Conservation (phyloP, 2,113 vertebrate genomes). For the Telmatochromis bifrenatus region DNA sequence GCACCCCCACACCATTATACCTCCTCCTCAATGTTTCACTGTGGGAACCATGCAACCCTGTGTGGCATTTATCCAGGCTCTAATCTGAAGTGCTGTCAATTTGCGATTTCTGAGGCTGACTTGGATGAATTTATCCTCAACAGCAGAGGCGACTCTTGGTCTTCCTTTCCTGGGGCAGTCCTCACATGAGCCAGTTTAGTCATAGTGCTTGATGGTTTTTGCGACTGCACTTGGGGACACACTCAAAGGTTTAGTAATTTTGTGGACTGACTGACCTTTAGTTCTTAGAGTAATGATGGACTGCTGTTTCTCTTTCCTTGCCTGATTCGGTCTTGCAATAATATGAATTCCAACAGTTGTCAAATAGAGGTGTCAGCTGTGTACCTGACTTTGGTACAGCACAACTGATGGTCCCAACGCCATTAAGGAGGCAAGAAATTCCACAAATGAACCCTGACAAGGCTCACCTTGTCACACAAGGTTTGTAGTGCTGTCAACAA, state of each 20-base stretch:
- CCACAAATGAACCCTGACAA: background rate
- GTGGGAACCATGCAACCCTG: background rate
- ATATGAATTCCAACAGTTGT: background rate
- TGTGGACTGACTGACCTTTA: background rate
- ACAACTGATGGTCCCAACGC: background rate
- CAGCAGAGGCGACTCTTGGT: background rate
- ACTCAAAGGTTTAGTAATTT: background rate
- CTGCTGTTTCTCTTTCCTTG: background rate
- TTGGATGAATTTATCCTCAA: background rate
- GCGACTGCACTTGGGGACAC: background rate
- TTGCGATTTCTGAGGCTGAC: background rate
- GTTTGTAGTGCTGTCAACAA: background rate
- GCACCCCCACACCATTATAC: background rate
- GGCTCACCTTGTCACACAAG: background rate
- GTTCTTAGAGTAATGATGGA: background rate
- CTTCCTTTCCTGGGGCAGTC: background rate
- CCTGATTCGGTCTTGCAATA: background rate
- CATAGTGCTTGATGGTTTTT: background rate
- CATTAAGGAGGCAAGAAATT: background rate
- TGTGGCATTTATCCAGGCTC: background rate
- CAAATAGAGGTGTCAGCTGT: background rate
- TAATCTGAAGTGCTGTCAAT: background rate
- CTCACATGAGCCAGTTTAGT: background rate
- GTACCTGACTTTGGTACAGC: rapidly evolving
- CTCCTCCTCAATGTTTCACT: background rate